These are phyloP conservation scores for Bubo scandiacus DNA, from an alignment of 2,113 vertebrate species.

Conservation along the genomic window DNA sequence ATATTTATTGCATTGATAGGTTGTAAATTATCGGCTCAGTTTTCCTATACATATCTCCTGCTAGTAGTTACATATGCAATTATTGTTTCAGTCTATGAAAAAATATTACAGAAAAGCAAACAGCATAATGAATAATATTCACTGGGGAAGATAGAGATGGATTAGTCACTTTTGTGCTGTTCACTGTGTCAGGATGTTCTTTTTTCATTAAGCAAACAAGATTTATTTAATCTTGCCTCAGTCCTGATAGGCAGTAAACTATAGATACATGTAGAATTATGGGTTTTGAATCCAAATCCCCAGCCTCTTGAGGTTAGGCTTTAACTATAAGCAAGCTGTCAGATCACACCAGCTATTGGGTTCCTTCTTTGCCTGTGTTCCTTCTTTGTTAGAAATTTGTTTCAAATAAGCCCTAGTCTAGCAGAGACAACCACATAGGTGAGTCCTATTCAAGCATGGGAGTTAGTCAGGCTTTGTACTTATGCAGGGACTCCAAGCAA, in stretches of 20 bases:
- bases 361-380: neutral
- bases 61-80: neutral
- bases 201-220: constrained; percentile 43
- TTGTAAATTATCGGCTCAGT: neutral
- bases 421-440: neutral
- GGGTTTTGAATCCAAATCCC: neutral
- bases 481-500: neutral
- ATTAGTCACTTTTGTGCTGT: constrained; percentile 58
- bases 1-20: neutral
- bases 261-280: neutral
- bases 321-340: neutral
- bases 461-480: neutral
- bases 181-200: constrained; percentile 29
- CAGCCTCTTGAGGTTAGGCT: neutral
- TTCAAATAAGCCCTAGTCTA: neutral
- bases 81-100: constrained; percentile 10
- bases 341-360: neutral
- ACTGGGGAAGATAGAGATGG: constrained; percentile 4
- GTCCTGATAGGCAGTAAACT: constrained; percentile 9
- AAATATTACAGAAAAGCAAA: constrained; percentile 40
- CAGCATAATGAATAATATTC: constrained; percentile 50
- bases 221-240: constrained; percentile 6
- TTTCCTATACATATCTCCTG: neutral
- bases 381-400: neutral
- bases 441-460: neutral